A percentile compares a stretch with the other conserved stretches of the same genome.
Conservation (phyloP, 2,888 invertebrate genomes). For the Synanthedon andrenaeformis region DNA sequence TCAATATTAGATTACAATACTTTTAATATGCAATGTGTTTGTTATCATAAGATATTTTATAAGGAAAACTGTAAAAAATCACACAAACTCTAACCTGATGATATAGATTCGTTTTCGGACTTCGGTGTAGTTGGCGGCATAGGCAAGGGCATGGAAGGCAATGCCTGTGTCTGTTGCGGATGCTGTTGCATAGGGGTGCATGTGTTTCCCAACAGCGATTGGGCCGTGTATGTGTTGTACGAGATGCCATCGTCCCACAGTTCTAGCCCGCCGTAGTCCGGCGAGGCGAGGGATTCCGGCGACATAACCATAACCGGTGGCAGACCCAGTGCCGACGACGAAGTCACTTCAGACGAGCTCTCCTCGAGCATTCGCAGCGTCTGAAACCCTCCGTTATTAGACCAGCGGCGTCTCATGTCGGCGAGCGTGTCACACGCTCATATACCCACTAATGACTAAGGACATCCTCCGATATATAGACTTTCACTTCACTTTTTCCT, state of each 20-base stretch:
- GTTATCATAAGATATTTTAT: no score
- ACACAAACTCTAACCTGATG: slow-evolving; percentile 49
- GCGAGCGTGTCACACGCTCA: slow-evolving; percentile 59
- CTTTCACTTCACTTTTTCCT: slow-evolving; percentile 65
- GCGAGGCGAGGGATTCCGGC: slow-evolving; percentile 80
- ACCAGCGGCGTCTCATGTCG: slow-evolving; percentile 83
- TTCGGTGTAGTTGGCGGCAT: slow-evolving; percentile 65
- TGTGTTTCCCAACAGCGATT: slow-evolving; percentile 53
- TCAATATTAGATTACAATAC: no score
- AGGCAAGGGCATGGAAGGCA: slow-evolving; percentile 64
- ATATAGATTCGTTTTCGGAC: slow-evolving; percentile 67
- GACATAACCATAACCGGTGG: slow-evolving; percentile 81
- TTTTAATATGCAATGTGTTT: no score
- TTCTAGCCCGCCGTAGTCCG: slow-evolving; percentile 83
- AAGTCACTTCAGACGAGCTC: slow-evolving; percentile 81
- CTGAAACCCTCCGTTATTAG: slow-evolving; percentile 78
- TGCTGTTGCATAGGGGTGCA: slow-evolving; percentile 64
- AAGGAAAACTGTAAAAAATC: background rate
- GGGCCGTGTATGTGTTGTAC: slow-evolving; percentile 53
- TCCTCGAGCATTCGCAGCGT: slow-evolving; percentile 76
- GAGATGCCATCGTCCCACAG: slow-evolving; percentile 77
- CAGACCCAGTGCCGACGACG: slow-evolving; percentile 79
- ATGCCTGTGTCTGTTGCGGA: slow-evolving; percentile 64
- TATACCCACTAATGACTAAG: slow-evolving; percentile 42
- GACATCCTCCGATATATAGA: slow-evolving; percentile 56